Evolutionary conservation across 2,113 vertebrate genomes (phyloP).

Genomic region (Myrmecobius fasciatus): DNA sequence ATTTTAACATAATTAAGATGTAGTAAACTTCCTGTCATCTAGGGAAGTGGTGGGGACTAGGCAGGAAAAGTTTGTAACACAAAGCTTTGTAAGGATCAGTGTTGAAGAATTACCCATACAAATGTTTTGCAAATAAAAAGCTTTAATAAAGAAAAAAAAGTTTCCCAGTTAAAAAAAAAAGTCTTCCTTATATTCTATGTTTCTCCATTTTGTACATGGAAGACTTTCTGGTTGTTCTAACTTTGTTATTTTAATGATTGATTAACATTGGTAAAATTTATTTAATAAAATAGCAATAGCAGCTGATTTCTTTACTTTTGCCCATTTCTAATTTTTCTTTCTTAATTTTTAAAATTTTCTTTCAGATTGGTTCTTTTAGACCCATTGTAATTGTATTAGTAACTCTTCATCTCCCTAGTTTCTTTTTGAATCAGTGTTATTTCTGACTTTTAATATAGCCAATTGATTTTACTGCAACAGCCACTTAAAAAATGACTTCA

Average conservation of each 20-base stretch:
- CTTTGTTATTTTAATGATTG: background rate
- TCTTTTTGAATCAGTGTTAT: background rate
- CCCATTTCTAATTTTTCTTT: background rate
- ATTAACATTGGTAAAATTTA: background rate
- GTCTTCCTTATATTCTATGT: background rate
- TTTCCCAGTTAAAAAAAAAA: no score
- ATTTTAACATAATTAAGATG: no score
- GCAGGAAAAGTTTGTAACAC: no score
- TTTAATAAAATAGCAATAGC: background rate
- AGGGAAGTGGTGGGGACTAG: no score
- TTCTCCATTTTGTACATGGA: background rate
- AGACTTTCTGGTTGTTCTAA: background rate
- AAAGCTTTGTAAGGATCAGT: no score
- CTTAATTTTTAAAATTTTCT: background rate
- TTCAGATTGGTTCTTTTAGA: background rate
- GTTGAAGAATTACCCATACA: no score
- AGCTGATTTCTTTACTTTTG: background rate
- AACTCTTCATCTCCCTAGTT: background rate
- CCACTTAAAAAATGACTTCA: background rate
- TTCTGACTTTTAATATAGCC: background rate
- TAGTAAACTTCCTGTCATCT: no score
- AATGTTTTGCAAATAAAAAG: no score
- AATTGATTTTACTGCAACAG: background rate
- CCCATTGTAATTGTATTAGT: background rate
- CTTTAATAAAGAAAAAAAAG: no score